Evolutionary conservation across 2,888 invertebrate species (phyloP), one percentile per base, ranked within the genome.

Genomic region (Tinea pellionella): DNA sequence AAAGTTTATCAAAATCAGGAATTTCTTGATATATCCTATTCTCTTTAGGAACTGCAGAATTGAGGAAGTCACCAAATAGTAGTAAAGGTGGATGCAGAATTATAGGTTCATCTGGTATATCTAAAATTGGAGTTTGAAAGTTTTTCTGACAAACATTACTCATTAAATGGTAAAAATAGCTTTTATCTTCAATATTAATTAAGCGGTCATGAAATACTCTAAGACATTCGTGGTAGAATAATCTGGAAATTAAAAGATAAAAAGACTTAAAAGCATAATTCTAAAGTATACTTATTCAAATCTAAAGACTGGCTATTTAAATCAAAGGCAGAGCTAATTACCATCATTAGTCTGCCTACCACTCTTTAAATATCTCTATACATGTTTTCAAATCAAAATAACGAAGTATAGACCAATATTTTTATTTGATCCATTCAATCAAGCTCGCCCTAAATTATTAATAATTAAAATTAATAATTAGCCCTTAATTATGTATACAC

Each of bases 161-260:
- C 86, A 97, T 91, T 13, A 95, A 80, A 53, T 89, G 89, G 70
- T 92, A 93, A 69, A 97, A 94, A 75, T 95, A 92, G 19, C 88
- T 89, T 73, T 95, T 93, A 75, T 98, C 97, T 65, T 94, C 90
- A 13, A 90, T 77, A 71, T 96, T 95, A 61, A 94, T 92, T 18
- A 98, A 83, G 0, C 97, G 93, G 75, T 97, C 97, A 77, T 96
- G 96, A 75, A 96, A 97, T 1, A 97, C 96, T 24, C 97, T 89
- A 61, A 96, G 90, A 61, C 96, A 94, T 80, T 98, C 97, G 73
- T 98, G 97, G 66, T 94, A 96, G 85, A 96, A 97, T 8, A 98
- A 80, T 65, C 96, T 93, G 69, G 2, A 78, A 72, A 51, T 7
- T 7, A 51, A 16, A n/a, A n/a, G n/a, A n/a, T n/a, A n/a, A n/a